Evolutionary conservation across 1,140 invertebrate species (phyloP), one percentile per base, ranked within the genome.

Genomic region (Cyphomyrmex costatus): DNA sequence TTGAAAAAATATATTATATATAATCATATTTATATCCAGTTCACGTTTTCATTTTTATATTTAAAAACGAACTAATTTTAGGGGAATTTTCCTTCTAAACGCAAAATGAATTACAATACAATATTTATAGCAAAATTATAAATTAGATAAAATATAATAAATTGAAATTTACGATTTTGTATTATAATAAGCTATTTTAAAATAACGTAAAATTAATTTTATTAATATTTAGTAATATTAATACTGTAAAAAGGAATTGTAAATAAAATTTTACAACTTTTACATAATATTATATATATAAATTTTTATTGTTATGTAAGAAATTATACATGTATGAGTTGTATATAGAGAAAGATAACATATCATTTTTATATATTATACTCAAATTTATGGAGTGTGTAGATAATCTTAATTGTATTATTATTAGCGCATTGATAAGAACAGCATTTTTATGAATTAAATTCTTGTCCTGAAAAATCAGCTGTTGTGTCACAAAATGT

Each of bases 381-480:
- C 3, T 73, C 53, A 73, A 27, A 30, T 51, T 71, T 49, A 51
- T 51, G 14, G 58, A 14, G 24, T 7, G 7, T 53, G 4, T 53
- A 51, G 19, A 19, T 76, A 36, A 21, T 14, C 49, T 60, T 7
- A 27, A 70, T 46, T 70, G 14, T 5, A 65, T 71, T 71, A 71
- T 51, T 71, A 71, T 71, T 51, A 51, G 42, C 16, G 51, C 51
- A 30, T 19, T 51, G 12, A 70, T 46, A 36, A 49, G 49, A 70
- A 51, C 68, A 30, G 3, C 27, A 30, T 46, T 71, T 71, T 71
- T 71, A 51, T 71, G 42, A 71, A 49, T 71, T 16, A 49, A 46
- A 16, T 71, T 46, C 6, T 36, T 71, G 68, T 51, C 21, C 68
- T 51, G 68, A 16, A 71, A 71, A 49, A 49, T 71, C 6, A 27